A percentile compares a stretch with the other conserved stretches of the same genome.
phyloP scores from a whole-genome alignment of 2,113 vertebrate genomes.

The Phalacrocorax carbo region DNA sequence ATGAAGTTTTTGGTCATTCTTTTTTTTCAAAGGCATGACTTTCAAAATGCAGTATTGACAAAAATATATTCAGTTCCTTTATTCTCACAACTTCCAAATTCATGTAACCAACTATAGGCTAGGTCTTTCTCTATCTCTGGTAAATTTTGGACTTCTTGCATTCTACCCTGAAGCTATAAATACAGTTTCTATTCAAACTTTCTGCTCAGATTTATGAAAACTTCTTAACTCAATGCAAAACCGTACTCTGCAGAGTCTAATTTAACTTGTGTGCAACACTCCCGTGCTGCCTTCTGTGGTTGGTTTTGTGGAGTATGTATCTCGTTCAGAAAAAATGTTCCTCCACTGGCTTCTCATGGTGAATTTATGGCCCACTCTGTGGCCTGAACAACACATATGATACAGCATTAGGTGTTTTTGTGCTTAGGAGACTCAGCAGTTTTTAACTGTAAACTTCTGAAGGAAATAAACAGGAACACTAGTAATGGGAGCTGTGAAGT shows the following conservation, averaged over 20 bases:
- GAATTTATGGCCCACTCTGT: background rate
- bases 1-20: background rate
- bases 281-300: fast-evolving
- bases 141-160: background rate
- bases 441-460: background rate
- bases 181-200: background rate
- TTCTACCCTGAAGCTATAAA: background rate
- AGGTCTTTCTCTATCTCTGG: background rate
- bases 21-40: background rate
- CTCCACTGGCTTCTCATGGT: background rate
- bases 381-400: background rate
- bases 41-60: background rate
- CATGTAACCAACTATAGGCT: background rate
- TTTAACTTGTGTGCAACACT: background rate
- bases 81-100: background rate
- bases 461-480: background rate
- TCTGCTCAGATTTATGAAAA: background rate
- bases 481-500: background rate
- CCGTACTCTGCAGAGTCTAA: background rate
- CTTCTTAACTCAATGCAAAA: background rate
- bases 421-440: background rate
- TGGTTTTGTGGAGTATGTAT: background rate
- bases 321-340: background rate
- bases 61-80: background rate
- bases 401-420: background rate